Conservation (phyloP, 2,888 invertebrate species). For the Diadegma fenestrale region DNA sequence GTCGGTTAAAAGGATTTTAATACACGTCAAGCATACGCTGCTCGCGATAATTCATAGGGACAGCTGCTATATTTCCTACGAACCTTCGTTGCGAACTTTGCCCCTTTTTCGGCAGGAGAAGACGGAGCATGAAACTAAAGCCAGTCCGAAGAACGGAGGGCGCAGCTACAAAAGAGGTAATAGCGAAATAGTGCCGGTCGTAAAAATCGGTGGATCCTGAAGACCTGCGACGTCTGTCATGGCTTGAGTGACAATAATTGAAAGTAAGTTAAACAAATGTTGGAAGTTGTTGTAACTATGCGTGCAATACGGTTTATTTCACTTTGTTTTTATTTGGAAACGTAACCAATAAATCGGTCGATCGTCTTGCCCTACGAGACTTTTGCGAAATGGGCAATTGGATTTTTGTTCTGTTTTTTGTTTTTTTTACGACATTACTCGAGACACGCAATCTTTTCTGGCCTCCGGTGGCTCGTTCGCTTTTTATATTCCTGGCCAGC, state of each 20-base stretch:
- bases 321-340: not conserved
- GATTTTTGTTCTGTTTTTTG: not conserved
- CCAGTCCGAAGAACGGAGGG: constrained; percentile 22
- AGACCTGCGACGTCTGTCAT: constrained; percentile 4
- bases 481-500: not conserved
- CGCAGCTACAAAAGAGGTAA: constrained; percentile 55
- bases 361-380: not conserved
- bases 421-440: not conserved
- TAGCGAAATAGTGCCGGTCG: constrained; percentile 51
- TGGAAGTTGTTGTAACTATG: not conserved
- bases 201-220: constrained; percentile 59
- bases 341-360: constrained; percentile 1
- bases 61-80: constrained; percentile 73
- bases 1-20: constrained; percentile 81
- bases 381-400: not conserved
- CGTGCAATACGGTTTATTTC: not conserved
- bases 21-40: constrained; percentile 74
- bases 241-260: constrained; percentile 34
- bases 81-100: constrained; percentile 37
- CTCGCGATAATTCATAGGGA: constrained; percentile 77
- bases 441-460: not conserved
- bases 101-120: constrained; percentile 6
- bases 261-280: constrained; percentile 7
- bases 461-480: not conserved
- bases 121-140: not conserved